Evolutionary conservation across 1,140 invertebrate species (phyloP).

Genomic region (Apis mellifera): DNA sequence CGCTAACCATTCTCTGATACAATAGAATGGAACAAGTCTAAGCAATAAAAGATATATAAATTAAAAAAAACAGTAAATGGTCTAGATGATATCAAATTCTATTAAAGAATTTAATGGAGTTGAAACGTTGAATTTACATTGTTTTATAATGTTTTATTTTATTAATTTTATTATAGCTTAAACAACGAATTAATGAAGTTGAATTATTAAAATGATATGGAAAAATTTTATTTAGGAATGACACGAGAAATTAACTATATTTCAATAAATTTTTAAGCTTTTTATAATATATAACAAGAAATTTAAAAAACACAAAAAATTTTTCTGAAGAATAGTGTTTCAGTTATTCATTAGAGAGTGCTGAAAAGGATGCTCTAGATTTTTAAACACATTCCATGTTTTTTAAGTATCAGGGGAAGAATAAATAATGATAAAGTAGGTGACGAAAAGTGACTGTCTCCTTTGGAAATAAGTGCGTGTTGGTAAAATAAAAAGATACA

Average conservation of each 20-base stretch:
- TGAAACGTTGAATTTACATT: background rate
- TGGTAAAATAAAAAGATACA: background rate
- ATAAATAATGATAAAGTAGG: conserved; percentile 29
- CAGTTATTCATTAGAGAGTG: background rate
- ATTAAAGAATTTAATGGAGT: background rate
- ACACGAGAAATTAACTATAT: background rate
- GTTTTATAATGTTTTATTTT: too few relatives aligned
- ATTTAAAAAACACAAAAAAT: background rate
- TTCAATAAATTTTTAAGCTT: background rate
- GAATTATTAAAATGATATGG: background rate
- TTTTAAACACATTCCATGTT: background rate
- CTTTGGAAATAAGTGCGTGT: conserved; percentile 8
- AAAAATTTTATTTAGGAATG: background rate
- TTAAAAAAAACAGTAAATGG: background rate
- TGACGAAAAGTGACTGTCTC: conserved; percentile 38
- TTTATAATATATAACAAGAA: background rate
- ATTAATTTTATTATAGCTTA: too few relatives aligned
- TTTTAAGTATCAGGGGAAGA: background rate
- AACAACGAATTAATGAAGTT: background rate
- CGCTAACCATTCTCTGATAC: too few relatives aligned
- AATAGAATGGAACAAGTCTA: background rate
- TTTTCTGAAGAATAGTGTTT: conserved; percentile 11
- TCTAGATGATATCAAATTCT: background rate
- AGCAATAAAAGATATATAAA: background rate
- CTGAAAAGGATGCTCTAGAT: conserved; percentile 4